Evolutionary conservation across 2,888 invertebrate genomes (phyloP).

Genomic region (Ormyrus thymus): DNA sequence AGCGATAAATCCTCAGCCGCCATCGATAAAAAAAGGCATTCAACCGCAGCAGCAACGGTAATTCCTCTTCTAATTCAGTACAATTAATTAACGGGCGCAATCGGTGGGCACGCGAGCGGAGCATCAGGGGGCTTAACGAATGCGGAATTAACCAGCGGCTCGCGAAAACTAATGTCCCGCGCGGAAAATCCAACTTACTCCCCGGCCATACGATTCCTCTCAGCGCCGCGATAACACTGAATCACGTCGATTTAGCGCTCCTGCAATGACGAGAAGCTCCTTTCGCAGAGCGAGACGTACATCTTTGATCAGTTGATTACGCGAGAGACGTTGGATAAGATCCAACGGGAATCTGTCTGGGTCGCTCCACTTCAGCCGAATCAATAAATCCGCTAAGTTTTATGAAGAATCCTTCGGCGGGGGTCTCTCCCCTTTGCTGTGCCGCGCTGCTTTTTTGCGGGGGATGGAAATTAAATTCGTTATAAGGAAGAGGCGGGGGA

Average conservation of each 20-base stretch:
- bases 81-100: not conserved
- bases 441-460: no score
- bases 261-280: not conserved
- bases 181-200: slow-evolving; percentile 1
- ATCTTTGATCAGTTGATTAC: slow-evolving; percentile 62
- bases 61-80: not conserved
- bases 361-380: slow-evolving; percentile 56
- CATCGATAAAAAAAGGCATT: no score
- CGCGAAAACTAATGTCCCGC: slow-evolving; percentile 11
- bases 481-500: no score
- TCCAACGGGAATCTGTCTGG: slow-evolving; percentile 51
- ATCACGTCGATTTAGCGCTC: slow-evolving; percentile 36
- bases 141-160: not conserved
- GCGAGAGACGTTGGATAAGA: slow-evolving; percentile 54
- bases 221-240: slow-evolving; percentile 24
- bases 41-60: not conserved
- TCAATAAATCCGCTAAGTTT: slow-evolving; percentile 60
- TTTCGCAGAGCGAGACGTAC: slow-evolving; percentile 35
- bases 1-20: no score
- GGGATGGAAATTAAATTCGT: no score
- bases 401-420: slow-evolving; percentile 47
- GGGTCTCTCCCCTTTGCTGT: no score
- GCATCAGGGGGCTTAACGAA: not conserved
- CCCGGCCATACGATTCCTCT: not conserved
- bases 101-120: not conserved